Evolutionary conservation across 2,797 vertebrate species (phyloP), one percentile per base, ranked within the genome.

Genomic region (Acrossocheilus wenchowensis): DNA sequence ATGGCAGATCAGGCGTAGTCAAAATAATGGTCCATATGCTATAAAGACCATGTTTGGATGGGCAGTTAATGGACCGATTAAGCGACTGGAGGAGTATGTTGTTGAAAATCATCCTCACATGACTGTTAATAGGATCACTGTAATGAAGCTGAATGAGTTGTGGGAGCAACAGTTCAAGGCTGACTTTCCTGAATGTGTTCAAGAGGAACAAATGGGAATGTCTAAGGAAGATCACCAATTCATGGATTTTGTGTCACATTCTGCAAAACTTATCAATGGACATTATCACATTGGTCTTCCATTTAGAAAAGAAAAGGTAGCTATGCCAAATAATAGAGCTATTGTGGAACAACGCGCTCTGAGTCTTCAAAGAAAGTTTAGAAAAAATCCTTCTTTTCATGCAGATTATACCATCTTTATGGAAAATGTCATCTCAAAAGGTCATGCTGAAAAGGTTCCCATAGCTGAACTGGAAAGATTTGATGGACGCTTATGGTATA

Each of bases 281-380:
- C 75, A 84, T 48, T 83, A 83, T n/a, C 21, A 0, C 45, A 48
- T 12, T 48, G 45, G 45, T 48, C 45, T 48, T 48, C 10, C 80
- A 23, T n/a, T 86, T 39, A 83, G 21, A 45, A 83, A 74, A 7
- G 9, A 54, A 30, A 68, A 78, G 8, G 45, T 73, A 1, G 50
- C 64, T n/a, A n/a, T n/a, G n/a, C n/a, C 87, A n/a, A 85, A 82
- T 5, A 88, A 85, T 15, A n/a, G 17, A 12, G n/a, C 17, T 7
- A 34, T 82, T 30, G 64, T 84, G 11, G 66, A 72, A 66, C 83
- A 88, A 14, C 43, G 7, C 5, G 64, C 83, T 1, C 62, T 66
- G 19, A 86, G 41, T n/a, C 12, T 48, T 48, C 1, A 48, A 48
- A 48, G 45, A 48, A 48, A 14, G 45, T 14, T 88, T 10, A 39